Conservation (phyloP, 2,797 vertebrate species). For the Selene dorsalis region DNA sequence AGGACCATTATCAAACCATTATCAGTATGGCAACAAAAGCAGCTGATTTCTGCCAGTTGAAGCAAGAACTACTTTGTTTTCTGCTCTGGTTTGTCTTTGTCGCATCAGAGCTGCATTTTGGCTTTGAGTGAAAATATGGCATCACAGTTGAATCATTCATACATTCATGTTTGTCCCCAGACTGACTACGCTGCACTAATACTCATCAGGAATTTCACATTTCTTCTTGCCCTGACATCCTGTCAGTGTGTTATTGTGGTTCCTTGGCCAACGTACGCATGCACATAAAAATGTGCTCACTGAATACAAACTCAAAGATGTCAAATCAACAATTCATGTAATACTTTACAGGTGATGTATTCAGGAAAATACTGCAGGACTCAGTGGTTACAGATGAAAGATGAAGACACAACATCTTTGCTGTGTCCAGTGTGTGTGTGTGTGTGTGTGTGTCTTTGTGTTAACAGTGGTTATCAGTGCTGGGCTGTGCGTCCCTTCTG, state of each 20-base stretch:
- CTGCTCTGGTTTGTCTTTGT: neutral
- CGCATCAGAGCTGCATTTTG: neutral
- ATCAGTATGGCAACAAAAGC: neutral
- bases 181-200: neutral
- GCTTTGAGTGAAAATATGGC: slow-evolving; percentile 9
- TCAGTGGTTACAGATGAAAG: slow-evolving; percentile 49
- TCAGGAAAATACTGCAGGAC: slow-evolving; percentile 27
- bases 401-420: slow-evolving; percentile 32
- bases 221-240: slow-evolving; percentile 2
- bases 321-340: slow-evolving; percentile 56
- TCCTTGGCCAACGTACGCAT: slow-evolving; percentile 14
- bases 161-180: neutral
- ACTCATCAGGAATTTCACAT: neutral
- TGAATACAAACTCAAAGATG: slow-evolving; percentile 27
- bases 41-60: neutral
- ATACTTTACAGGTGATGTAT: slow-evolving; percentile 49
- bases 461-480: slow-evolving; percentile 38
- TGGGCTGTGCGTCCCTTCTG: slow-evolving; percentile 8
- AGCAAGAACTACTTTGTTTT: slow-evolving; percentile 2
- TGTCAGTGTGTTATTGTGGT: neutral
- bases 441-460: slow-evolving; percentile 21
- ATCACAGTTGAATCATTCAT: slow-evolving; percentile 9
- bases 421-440: slow-evolving; percentile 6
- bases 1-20: slow-evolving; percentile 14
- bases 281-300: slow-evolving; percentile 10